These are phyloP conservation scores for Syngnathus rostellatus DNA, from an alignment of 2,797 vertebrate genomes.

Conservation along the genomic window DNA sequence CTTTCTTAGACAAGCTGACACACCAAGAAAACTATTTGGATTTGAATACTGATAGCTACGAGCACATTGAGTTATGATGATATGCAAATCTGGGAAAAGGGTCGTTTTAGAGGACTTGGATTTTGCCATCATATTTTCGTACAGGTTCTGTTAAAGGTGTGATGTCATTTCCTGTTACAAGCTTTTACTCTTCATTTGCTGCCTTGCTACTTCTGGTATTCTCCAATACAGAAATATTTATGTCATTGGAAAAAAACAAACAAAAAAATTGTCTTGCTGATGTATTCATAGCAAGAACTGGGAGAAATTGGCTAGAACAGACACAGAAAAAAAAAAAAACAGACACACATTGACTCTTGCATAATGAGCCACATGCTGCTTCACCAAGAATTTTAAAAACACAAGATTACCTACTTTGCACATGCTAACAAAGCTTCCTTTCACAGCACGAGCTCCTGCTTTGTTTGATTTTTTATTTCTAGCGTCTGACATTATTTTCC, in stretches of 20 bases:
- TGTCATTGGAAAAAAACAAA: no score
- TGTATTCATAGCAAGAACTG: no score
- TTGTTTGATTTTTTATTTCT: constrained; percentile 52
- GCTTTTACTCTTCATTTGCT: no score
- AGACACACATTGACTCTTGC: background rate
- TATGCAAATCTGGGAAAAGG: background rate
- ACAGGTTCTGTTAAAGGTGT: no score
- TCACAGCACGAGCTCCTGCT: constrained; percentile 11
- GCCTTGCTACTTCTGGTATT: no score
- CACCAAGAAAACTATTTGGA: constrained; percentile 12
- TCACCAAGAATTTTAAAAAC: constrained; percentile 7
- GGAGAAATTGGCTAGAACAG: no score
- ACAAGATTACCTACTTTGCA: constrained; percentile 53
- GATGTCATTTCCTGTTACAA: no score
- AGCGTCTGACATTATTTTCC: constrained; percentile 66
- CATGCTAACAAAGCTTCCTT: constrained; percentile 52
- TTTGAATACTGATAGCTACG: constrained; percentile 3
- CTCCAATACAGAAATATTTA: no score
- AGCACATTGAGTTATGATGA: background rate
- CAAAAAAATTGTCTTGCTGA: no score
- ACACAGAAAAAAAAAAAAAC: no score
- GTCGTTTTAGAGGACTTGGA: background rate
- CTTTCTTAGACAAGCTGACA: constrained; percentile 23
- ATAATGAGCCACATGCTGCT: background rate
- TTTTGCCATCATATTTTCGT: background rate